These are phyloP conservation scores for Pseudomyrmex concolor DNA, from an alignment of 1,140 invertebrate genomes.

Conservation along the genomic window DNA sequence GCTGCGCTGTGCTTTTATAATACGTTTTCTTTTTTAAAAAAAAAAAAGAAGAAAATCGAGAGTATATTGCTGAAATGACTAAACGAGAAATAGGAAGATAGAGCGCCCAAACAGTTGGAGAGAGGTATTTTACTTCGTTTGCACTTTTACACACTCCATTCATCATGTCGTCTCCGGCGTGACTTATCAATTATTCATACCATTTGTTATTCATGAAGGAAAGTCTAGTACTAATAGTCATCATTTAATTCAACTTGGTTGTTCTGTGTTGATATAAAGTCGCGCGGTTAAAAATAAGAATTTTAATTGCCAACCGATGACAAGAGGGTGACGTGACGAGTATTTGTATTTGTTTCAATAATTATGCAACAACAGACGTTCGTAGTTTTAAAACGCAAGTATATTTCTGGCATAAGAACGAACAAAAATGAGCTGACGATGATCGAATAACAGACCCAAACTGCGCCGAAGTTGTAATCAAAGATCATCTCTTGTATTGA, in stretches of 20 bases:
- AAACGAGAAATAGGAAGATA: not conserved
- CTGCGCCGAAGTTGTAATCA: too few species aligned
- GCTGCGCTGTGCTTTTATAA: not conserved
- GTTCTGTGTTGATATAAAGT: not conserved
- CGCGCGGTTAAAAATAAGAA: too few species aligned
- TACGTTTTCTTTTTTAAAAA: not conserved
- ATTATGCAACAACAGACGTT: too few species aligned
- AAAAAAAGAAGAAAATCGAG: not conserved
- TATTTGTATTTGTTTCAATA: too few species aligned
- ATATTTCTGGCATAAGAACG: too few species aligned
- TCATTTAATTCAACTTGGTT: conserved; percentile 50
- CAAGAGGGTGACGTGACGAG: too few species aligned
- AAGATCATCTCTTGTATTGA: too few species aligned
- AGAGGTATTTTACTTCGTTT: conserved; percentile 24
- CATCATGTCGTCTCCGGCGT: not conserved
- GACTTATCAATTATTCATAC: conserved; percentile 57
- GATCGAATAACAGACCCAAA: too few species aligned
- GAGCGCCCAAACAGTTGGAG: not conserved
- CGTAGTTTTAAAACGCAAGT: too few species aligned
- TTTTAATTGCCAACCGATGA: too few species aligned
- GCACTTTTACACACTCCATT: conserved; percentile 47
- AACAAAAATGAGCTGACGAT: too few species aligned
- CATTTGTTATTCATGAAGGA: conserved; percentile 49
- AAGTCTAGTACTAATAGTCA: conserved; percentile 41
- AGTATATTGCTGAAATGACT: conserved; percentile 26